Base-by-base conservation (phyloP, 2,888 invertebrate species). In the Troides oblongomaculatus region DNA sequence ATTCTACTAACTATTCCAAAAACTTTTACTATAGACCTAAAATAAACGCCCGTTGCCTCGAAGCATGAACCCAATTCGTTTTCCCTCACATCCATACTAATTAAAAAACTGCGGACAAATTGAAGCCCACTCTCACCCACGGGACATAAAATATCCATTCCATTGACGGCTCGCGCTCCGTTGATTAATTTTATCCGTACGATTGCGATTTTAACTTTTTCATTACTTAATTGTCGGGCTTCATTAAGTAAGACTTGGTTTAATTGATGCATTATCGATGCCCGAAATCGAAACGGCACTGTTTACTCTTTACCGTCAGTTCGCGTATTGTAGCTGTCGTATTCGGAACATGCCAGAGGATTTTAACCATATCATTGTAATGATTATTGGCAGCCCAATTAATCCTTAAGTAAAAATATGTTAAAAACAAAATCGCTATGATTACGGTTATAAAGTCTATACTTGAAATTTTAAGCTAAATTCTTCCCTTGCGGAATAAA, bases 81-180 rank as follows among this genome's bases (percentile, higher is more conserved):
- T 86, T 83, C 86, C 85, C 89, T 85, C 87, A 82, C 88, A 89
- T 89, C 84, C 87, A 86, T 87, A 87, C 86, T 90, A 90, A 90
- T 90, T 90, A 90, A 90, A 89, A 90, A 90, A 89, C 86, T 90
- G 90, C 87, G 89, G 90, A 87, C 90, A 90, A 90, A 90, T 89
- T 89, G 90, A 85, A 82, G 84, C 81, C 85, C 88, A 86, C 89
- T 85, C 78, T 82, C 87, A 88, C 87, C 89, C 87, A 85, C 86
- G 88, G 88, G 88, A 88, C 89, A 90, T 89, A 88, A 90, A 90
- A 90, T 89, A 90, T 88, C 89, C 88, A 89, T 90, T 87, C 84
- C 83, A 84, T 83, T 85, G 86, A 84, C 84, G 85, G 78, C 72
- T 78, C 81, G 81, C 79, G 79, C 73, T 80, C 85, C 85, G 86